Percentiles rank a stretch among this genome's conserved stretches.
Conservation (phyloP, 2,797 vertebrate genomes). For the Sebastes minor region DNA sequence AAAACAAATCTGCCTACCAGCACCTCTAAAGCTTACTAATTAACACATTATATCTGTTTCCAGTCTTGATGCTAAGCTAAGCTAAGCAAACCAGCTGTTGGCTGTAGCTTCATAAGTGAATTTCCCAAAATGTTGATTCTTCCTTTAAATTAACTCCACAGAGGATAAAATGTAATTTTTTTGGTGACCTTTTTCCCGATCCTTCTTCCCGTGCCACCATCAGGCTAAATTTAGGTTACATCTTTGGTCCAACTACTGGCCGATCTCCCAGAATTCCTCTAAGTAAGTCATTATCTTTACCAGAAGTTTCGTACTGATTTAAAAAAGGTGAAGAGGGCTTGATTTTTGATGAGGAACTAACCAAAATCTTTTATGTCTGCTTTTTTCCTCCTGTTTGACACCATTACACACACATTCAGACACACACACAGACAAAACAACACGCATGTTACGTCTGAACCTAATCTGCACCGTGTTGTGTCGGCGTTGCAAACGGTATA, state of each 20-base stretch:
- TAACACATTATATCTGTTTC: neutral
- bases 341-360: neutral
- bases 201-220: too few species aligned
- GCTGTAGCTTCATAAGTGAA: neutral
- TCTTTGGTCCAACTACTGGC: neutral
- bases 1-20: neutral
- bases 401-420: constrained; percentile 4
- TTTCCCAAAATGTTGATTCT: neutral
- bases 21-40: neutral
- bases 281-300: neutral
- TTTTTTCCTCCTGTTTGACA: constrained; percentile 18
- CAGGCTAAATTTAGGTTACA: too few species aligned
- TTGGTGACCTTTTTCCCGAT: neutral
- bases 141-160: neutral
- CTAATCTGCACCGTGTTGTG: constrained; percentile 18
- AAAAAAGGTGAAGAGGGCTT: neutral
- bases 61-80: neutral
- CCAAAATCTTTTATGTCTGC: constrained; percentile 5
- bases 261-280: neutral
- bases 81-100: too few species aligned
- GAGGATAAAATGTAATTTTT: neutral
- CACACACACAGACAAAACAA: constrained; percentile 19
- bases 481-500: constrained; percentile 10
- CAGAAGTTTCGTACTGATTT: neutral
- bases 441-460: constrained; percentile 2